Percentiles rank a stretch among this genome's conserved stretches.
phyloP scores from a whole-genome alignment of 2,797 vertebrate genomes.

The Antrozous pallidus region DNA sequence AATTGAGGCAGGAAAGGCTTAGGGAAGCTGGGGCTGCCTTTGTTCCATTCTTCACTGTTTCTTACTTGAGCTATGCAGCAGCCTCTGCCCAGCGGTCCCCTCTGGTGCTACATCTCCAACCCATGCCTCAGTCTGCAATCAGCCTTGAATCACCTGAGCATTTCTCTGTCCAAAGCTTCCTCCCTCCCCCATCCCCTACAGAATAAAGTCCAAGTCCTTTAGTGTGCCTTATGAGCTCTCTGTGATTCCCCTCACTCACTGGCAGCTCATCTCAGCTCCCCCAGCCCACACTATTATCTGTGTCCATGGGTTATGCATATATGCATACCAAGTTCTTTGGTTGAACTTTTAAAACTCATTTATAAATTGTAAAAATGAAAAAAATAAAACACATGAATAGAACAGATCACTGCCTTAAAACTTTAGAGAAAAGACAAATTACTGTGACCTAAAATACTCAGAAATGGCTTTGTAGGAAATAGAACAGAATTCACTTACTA shows the following conservation, averaged over 20 bases:
- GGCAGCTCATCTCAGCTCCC: neutral
- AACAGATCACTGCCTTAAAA: neutral
- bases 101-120: neutral
- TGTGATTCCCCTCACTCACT: no score
- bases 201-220: neutral
- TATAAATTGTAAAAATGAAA: slow-evolving; percentile 38
- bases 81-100: no score
- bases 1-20: neutral
- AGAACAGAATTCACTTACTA: neutral
- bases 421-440: slow-evolving; percentile 53
- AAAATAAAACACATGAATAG: slow-evolving; percentile 14
- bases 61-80: neutral
- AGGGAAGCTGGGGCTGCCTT: neutral
- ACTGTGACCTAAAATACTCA: neutral
- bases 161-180: neutral
- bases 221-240: neutral
- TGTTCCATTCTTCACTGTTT: neutral
- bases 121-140: neutral
- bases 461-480: neutral
- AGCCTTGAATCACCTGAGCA: neutral
- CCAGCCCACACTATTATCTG: no score
- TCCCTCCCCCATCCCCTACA: neutral
- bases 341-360: slow-evolving; percentile 46
- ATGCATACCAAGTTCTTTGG: no score
- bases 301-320: no score